Conservation (phyloP, 2,113 vertebrate species). For the Brachyhypopomus occidentalis region DNA sequence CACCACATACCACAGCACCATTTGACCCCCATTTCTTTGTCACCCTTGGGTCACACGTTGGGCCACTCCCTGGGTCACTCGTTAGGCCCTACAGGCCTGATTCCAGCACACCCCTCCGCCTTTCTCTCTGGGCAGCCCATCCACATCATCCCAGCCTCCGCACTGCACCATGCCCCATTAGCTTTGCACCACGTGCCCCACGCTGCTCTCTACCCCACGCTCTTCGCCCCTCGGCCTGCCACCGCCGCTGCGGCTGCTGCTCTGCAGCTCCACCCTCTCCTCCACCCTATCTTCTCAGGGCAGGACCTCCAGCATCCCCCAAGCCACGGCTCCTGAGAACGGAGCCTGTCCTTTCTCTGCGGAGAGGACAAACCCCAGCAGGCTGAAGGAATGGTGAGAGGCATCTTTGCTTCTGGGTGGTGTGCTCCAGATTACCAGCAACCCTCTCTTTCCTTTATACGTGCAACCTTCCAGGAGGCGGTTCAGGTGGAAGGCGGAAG, state of each 20-base stretch:
- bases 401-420: not conserved
- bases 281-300: slow-evolving; percentile 98
- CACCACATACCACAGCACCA: slow-evolving; percentile 98
- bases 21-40: slow-evolving; percentile 91
- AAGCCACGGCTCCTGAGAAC: slow-evolving; percentile 91
- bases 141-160: slow-evolving; percentile 95
- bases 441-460: slow-evolving; percentile 13
- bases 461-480: not conserved
- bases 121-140: slow-evolving; percentile 96
- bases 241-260: slow-evolving; percentile 86
- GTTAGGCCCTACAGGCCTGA: slow-evolving; percentile 78
- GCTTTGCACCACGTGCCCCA: slow-evolving; percentile 93
- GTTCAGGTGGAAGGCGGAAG: not conserved
- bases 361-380: slow-evolving; percentile 28
- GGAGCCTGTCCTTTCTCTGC: not conserved
- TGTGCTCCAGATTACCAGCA: not conserved
- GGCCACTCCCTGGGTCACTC: slow-evolving; percentile 86
- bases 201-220: slow-evolving; percentile 89
- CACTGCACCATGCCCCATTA: slow-evolving; percentile 91
- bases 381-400: slow-evolving; percentile 16
- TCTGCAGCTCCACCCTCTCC: slow-evolving; percentile 92
- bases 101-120: slow-evolving; percentile 90
- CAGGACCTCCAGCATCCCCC: slow-evolving; percentile 98
- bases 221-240: slow-evolving; percentile 83
- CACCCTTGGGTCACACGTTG: slow-evolving; percentile 77